A percentile compares a stretch with the other conserved stretches of the same genome.
phyloP scores from a whole-genome alignment of 2,797 vertebrate genomes.

The Hafferia zeledoni region DNA sequence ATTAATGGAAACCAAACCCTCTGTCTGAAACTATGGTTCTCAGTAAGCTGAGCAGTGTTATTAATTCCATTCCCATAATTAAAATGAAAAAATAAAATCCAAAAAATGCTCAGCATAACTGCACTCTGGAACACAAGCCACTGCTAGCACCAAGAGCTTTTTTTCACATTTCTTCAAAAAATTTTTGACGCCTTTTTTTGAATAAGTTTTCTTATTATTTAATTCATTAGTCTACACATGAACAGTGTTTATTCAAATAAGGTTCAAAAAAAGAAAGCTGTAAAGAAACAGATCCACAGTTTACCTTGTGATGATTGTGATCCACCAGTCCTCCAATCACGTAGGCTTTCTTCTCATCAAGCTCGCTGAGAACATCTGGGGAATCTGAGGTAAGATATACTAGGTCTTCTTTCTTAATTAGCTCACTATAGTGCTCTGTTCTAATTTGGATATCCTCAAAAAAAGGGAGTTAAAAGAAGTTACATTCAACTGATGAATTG shows the following conservation, averaged over 20 bases:
- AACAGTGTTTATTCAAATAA: not conserved
- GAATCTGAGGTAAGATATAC: conserved; percentile 97
- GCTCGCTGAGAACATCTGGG: conserved; percentile 87
- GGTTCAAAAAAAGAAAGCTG: not conserved
- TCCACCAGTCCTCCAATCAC: conserved; percentile 97
- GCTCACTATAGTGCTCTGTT: conserved; percentile 86
- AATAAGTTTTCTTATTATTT: not conserved
- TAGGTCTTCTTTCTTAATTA: conserved; percentile 87
- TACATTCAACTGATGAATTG: not conserved
- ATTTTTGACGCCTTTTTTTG: not conserved
- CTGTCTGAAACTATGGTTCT: not conserved
- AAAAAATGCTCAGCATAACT: not conserved
- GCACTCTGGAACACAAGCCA: not conserved
- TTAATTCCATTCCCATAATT: not conserved
- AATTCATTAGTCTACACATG: not conserved
- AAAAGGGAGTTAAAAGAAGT: conserved; percentile 3
- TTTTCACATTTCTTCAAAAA: not conserved
- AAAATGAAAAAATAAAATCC: not conserved
- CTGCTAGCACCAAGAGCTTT: not conserved
- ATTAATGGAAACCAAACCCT: not conserved
- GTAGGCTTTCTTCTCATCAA: conserved; percentile 92
- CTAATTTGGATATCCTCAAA: conserved; percentile 89
- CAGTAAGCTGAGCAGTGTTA: not conserved
- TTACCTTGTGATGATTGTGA: conserved; percentile 98
- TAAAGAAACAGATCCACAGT: not conserved